Evolutionary conservation across 1,140 invertebrate genomes (phyloP).

Genomic region (Lordiphosa collinella): DNA sequence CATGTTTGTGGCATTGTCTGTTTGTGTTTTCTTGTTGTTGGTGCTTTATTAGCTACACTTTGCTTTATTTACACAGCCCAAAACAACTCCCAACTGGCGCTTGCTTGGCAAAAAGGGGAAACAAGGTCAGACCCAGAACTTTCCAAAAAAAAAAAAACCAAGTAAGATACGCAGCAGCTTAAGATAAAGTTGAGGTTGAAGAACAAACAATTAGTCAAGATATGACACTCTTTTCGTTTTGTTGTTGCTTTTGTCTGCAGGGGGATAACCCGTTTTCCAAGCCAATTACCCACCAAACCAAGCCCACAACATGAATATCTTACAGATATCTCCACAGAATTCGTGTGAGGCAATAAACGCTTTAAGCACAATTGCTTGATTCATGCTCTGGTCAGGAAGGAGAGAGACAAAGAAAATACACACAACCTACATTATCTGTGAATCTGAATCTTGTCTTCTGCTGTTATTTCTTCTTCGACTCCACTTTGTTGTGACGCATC

Average conservation of each 20-base stretch:
- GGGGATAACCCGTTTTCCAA: slow-evolving; percentile 60
- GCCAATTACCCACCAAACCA: slow-evolving; percentile 66
- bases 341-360: slow-evolving; percentile 27
- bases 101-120: slow-evolving; percentile 26
- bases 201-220: slow-evolving; percentile 70
- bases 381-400: slow-evolving; percentile 28
- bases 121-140: slow-evolving; percentile 68
- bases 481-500: slow-evolving; percentile 49
- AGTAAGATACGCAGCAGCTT: slow-evolving; percentile 21
- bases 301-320: slow-evolving; percentile 48
- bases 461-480: slow-evolving; percentile 20
- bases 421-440: slow-evolving; percentile 43
- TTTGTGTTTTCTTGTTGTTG: slow-evolving; percentile 15
- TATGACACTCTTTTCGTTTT: slow-evolving; percentile 26
- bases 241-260: slow-evolving; percentile 50
- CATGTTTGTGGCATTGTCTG: slow-evolving; percentile 31
- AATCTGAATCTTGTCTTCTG: slow-evolving; percentile 10
- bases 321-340: slow-evolving; percentile 35
- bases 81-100: background rate
- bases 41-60: slow-evolving; percentile 61
- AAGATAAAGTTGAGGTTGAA: slow-evolving; percentile 7
- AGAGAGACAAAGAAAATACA: slow-evolving; percentile 23
- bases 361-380: slow-evolving; percentile 53
- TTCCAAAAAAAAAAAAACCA: no score
- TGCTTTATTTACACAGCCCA: slow-evolving; percentile 37